Evolutionary conservation across 2,888 invertebrate genomes (phyloP).

Genomic region (Bombyx huttoni): DNA sequence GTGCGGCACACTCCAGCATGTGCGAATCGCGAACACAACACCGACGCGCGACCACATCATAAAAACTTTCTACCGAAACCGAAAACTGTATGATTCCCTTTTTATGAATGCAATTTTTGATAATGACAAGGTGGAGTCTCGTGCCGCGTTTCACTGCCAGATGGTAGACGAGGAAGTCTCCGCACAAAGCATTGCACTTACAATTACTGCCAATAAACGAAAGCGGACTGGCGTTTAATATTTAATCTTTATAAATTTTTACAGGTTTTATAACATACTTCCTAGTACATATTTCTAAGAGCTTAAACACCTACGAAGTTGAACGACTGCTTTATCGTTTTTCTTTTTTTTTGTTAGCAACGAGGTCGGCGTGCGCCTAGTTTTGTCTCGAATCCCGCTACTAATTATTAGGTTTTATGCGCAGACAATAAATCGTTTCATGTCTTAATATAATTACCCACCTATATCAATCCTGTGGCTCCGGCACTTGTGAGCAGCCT

Average conservation of each 20-base stretch:
- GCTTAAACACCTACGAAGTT: constrained; percentile 27
- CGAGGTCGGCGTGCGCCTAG: constrained; percentile 24
- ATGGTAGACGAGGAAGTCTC: constrained; percentile 51
- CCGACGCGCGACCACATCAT: constrained; percentile 18
- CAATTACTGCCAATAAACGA: constrained; percentile 50
- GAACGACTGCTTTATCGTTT: constrained; percentile 46
- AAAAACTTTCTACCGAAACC: constrained; percentile 40
- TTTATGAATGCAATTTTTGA: constrained; percentile 45
- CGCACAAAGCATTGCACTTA: constrained; percentile 30
- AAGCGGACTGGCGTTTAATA: constrained; percentile 16
- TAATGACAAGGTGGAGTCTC: constrained; percentile 48
- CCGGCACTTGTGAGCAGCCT: constrained; percentile 17
- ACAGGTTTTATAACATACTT: neutral
- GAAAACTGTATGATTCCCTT: constrained; percentile 42
- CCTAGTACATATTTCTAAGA: constrained; percentile 24
- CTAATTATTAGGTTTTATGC: constrained; percentile 24
- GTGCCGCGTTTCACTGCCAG: constrained; percentile 53
- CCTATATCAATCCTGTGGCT: constrained; percentile 23
- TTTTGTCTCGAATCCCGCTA: constrained; percentile 23
- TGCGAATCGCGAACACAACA: constrained; percentile 14
- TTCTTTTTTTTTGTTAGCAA: constrained; percentile 25
- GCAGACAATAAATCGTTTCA: constrained; percentile 8
- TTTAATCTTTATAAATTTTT: too few relatives aligned
- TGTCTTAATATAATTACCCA: constrained; percentile 24
- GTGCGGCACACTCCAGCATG: neutral